phyloP scores from a whole-genome alignment of 2,888 invertebrate genomes.

The Drosophila barbarae region DNA sequence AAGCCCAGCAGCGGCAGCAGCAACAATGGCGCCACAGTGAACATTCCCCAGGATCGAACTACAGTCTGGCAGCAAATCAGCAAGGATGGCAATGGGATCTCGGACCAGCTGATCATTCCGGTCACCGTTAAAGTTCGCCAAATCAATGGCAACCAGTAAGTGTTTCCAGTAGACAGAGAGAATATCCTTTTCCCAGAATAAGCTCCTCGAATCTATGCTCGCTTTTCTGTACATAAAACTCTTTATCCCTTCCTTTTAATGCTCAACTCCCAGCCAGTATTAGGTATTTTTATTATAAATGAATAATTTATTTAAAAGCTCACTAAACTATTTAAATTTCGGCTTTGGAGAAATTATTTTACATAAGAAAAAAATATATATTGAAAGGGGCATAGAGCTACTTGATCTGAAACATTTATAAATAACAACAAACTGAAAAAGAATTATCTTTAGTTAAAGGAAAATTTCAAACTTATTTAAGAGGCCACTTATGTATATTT shows the following conservation, averaged over 20 bases:
- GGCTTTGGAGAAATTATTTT: background rate
- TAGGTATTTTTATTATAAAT: background rate
- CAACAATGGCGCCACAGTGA: constrained; percentile 86
- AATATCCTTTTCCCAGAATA: constrained; percentile 1
- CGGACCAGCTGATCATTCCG: constrained; percentile 77
- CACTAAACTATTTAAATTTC: background rate
- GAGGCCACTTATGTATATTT: background rate
- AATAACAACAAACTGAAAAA: no score
- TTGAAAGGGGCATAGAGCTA: background rate
- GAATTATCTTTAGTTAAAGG: background rate
- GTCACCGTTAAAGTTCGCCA: constrained; percentile 78
- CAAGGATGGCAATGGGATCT: constrained; percentile 81
- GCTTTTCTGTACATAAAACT: constrained; percentile 21
- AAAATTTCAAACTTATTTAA: background rate
- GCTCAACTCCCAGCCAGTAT: background rate
- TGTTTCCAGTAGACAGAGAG: constrained; percentile 38
- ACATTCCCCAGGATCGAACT: constrained; percentile 92
- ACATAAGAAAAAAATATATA: background rate
- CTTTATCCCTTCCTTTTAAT: background rate
- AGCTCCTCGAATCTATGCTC: constrained; percentile 13
- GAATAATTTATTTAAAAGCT: background rate
- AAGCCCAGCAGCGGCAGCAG: constrained; percentile 12
- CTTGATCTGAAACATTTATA: no score
- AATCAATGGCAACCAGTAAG: constrained; percentile 79
- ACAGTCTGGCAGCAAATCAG: constrained; percentile 97